A percentile compares a stretch with the other conserved stretches of the same genome.
Conservation (phyloP, 1,140 invertebrate species). For the Sogatella furcifera region DNA sequence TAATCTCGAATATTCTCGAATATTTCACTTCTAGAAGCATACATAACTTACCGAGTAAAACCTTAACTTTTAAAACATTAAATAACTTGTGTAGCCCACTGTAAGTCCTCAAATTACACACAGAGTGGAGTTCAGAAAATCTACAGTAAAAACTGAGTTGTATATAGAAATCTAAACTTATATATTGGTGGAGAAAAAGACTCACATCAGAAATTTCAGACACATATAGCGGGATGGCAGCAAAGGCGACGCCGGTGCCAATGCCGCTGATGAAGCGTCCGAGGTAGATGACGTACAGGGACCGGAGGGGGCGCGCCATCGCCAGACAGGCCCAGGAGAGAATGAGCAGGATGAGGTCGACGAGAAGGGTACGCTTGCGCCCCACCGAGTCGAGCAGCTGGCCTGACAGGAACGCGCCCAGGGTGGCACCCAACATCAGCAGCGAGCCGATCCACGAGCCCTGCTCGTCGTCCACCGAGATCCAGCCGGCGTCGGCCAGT, state of each 20-base stretch:
- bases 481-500: slow-evolving; percentile 30
- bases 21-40: too few relatives aligned
- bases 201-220: slow-evolving; percentile 9
- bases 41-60: too few relatives aligned
- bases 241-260: not conserved
- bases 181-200: not conserved
- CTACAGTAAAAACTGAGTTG: too few relatives aligned
- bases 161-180: too few relatives aligned
- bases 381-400: not conserved
- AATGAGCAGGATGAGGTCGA: not conserved
- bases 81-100: too few relatives aligned
- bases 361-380: slow-evolving; percentile 42
- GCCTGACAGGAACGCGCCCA: not conserved
- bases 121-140: too few relatives aligned
- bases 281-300: slow-evolving; percentile 1
- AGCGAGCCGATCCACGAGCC: slow-evolving; percentile 8
- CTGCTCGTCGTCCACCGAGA: slow-evolving; percentile 7
- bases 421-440: not conserved
- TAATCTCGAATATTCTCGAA: too few relatives aligned
- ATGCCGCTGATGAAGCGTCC: slow-evolving; percentile 5
- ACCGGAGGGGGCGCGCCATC: not conserved
- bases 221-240: slow-evolving; percentile 2
- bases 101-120: too few relatives aligned
- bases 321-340: not conserved
- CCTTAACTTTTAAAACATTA: too few relatives aligned